Percentiles rank a stretch among this genome's conserved stretches.
These are phyloP conservation scores for Calosoma granatense DNA, from an alignment of 1,140 invertebrate genomes.

Conservation along the genomic window DNA sequence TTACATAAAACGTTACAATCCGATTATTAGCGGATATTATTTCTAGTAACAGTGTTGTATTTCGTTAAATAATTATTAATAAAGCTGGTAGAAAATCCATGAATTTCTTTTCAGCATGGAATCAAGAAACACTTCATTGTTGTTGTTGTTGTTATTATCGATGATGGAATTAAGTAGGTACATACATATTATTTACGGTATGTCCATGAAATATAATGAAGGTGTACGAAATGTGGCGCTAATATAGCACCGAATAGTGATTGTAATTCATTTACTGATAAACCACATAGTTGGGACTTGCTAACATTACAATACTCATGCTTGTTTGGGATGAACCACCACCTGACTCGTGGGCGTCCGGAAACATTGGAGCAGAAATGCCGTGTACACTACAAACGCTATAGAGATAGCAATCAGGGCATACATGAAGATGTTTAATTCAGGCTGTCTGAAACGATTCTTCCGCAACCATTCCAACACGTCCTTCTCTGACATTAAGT, in stretches of 20 bases:
- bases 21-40: too few species aligned
- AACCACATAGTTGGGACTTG: not conserved
- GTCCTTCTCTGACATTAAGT: slow-evolving; percentile 70
- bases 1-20: too few species aligned
- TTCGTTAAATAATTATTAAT: not conserved
- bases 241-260: not conserved
- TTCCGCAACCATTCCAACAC: slow-evolving; percentile 90
- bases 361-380: slow-evolving; percentile 84
- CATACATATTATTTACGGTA: too few species aligned
- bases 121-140: too few species aligned
- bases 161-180: too few species aligned
- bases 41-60: too few species aligned
- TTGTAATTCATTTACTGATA: not conserved
- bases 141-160: too few species aligned
- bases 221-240: slow-evolving; percentile 1
- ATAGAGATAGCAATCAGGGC: slow-evolving; percentile 75
- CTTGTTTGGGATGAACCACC: slow-evolving; percentile 51
- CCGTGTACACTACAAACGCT: slow-evolving; percentile 81
- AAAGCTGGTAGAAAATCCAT: not conserved
- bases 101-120: not conserved
- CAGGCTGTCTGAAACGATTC: slow-evolving; percentile 85
- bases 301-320: slow-evolving; percentile 28
- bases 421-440: slow-evolving; percentile 92
- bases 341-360: slow-evolving; percentile 48
- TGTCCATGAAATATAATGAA: not conserved